Percentiles rank a stretch among this genome's conserved stretches.
These are phyloP conservation scores for Pardalotus punctatus DNA, from an alignment of 2,113 vertebrate genomes.

Conservation along the genomic window DNA sequence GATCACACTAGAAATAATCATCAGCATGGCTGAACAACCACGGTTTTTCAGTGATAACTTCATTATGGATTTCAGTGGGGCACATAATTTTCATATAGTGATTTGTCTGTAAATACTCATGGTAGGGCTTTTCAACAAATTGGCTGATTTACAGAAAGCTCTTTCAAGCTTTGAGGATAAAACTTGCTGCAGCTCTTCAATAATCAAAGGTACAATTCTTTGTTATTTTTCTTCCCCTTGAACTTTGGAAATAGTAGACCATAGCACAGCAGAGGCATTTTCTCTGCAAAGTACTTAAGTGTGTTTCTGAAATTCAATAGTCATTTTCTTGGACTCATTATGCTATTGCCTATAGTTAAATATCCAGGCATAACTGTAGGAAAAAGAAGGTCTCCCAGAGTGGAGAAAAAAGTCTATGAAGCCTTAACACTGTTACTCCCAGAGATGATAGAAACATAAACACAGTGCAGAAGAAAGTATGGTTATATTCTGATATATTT, in stretches of 20 bases:
- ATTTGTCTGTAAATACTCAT: neutral
- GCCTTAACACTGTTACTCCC: neutral
- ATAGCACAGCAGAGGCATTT: neutral
- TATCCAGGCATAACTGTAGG: neutral
- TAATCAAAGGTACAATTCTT: neutral
- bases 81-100: neutral
- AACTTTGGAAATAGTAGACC: neutral
- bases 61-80: neutral
- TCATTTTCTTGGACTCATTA: neutral
- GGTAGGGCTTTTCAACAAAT: neutral
- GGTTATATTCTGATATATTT: neutral
- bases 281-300: neutral
- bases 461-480: neutral
- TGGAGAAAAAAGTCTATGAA: neutral
- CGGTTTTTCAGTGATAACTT: neutral
- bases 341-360: neutral
- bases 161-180: neutral
- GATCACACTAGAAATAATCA: neutral
- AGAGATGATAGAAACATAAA: neutral
- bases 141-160: neutral
- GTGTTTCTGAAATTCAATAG: neutral
- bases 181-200: neutral
- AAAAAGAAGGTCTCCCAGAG: neutral
- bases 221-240: neutral
- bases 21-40: neutral